Base-by-base conservation (phyloP, 2,113 vertebrate species). In the Tupaia tana region DNA sequence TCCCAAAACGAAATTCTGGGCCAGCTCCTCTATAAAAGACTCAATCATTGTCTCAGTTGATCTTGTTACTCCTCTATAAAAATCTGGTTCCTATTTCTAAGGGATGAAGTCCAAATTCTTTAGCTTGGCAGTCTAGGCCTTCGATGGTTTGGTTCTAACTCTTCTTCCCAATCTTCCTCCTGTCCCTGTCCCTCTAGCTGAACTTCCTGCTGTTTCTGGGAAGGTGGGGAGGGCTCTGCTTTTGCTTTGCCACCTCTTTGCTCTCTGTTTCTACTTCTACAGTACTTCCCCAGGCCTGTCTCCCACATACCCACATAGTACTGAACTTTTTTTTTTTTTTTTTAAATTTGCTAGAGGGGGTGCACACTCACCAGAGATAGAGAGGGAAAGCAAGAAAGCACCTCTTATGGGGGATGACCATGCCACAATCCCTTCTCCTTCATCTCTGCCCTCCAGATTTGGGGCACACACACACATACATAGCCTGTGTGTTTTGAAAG, bases 11-110 rank as follows among this genome's bases (percentile, higher is more conserved):
- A 66, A 90, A 19, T 69, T 93, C 63, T 24, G 58, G 54, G 67
- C 12, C 66, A 75, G 78, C 64, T 88, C 61, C 19, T 84, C 59
- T n/a, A 52, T 92, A 67, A 93, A 77, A 92, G 63, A 6, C 29
- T 27, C 71, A 54, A 63, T 73, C 31, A 71, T 0, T 43, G 54
- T 92, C 31, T 77, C 56, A 61, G 18, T 11, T 84, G 31, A 90
- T 61, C 18, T 87, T 64, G 16, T 86, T 8, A 86, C 27, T 95
- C 59, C 78, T 66, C 63, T 82, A 12, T 84, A 79, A 93, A 77
- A 75, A 58, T 34, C 71, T 70, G 24, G 25, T 69, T 95, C 54
- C 64, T 18, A 24, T 91, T 82, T 95, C 29, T 88, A 75, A 59
- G 88, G 43, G 52, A 81, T 7, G 52, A 56, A 66, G 71, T 87